Conservation (phyloP, 2,888 invertebrate genomes). For the Aspidapion aeneum region DNA sequence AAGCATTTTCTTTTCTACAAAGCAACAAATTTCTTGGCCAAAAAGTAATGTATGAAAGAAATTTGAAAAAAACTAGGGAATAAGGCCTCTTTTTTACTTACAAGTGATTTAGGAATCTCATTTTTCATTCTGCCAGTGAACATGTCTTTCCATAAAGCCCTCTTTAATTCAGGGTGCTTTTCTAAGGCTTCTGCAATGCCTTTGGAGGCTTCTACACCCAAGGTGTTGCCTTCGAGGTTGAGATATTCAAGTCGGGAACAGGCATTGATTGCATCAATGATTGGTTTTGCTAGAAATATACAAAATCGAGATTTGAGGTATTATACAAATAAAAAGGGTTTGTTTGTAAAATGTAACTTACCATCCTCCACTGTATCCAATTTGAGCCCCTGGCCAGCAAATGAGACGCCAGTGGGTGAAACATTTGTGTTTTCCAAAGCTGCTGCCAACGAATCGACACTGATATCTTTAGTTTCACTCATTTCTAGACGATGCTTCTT, state of each 20-base stretch:
- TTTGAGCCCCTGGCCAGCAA: constrained; percentile 75
- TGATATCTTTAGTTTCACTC: constrained; percentile 11
- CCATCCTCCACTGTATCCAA: constrained; percentile 77
- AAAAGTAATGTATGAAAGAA: too few species aligned
- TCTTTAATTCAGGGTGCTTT: constrained; percentile 70
- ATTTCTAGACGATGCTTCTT: not conserved
- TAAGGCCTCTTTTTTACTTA: too few species aligned
- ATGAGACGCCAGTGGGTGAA: constrained; percentile 65
- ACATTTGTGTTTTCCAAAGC: constrained; percentile 50
- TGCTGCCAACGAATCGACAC: constrained; percentile 54
- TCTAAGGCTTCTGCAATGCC: constrained; percentile 79
- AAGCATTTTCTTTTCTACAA: too few species aligned
- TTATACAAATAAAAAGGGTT: constrained; percentile 4
- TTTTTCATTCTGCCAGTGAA: constrained; percentile 94
- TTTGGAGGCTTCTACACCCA: constrained; percentile 86
- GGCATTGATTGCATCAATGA: constrained; percentile 71
- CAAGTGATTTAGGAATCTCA: constrained; percentile 91
- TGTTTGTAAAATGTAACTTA: too few species aligned
- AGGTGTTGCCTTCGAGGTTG: constrained; percentile 87
- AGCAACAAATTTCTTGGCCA: too few species aligned
- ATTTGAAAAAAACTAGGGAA: too few species aligned
- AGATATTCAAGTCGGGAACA: constrained; percentile 69
- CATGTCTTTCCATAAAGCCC: constrained; percentile 93
- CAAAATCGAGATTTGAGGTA: not conserved
- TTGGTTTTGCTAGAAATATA: constrained; percentile 58